phyloP scores from a whole-genome alignment of 2,888 invertebrate genomes.

The Cephus spinipes region DNA sequence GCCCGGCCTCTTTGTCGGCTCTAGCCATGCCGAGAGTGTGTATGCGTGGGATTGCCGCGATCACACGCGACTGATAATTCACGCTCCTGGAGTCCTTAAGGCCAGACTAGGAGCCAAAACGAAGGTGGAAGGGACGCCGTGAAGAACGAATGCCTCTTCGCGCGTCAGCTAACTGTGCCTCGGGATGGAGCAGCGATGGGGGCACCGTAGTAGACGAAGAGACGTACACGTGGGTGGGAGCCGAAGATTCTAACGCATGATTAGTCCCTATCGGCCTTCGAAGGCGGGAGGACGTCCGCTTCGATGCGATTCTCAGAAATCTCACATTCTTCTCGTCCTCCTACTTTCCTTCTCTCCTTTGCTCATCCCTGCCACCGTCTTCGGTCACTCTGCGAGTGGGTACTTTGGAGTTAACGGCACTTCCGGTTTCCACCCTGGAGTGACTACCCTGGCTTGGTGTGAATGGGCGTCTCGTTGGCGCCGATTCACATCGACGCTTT shows the following conservation, averaged over 20 bases:
- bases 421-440: not conserved
- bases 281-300: constrained; percentile 25
- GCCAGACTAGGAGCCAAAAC: constrained; percentile 6
- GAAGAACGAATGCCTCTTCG: not conserved
- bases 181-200: constrained; percentile 40
- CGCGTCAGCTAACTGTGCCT: not conserved
- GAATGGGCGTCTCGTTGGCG: not conserved
- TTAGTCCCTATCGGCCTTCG: constrained; percentile 30
- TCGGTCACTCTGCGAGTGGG: not conserved
- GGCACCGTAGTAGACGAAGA: constrained; percentile 4
- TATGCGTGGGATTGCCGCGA: constrained; percentile 39
- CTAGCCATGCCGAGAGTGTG: constrained; percentile 12
- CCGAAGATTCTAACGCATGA: constrained; percentile 44
- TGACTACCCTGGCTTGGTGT: not conserved
- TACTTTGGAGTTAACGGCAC: not conserved
- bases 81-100: constrained; percentile 27
- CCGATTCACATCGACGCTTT: not conserved
- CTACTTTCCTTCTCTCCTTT: not conserved
- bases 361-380: not conserved
- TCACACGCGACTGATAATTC: constrained; percentile 61
- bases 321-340: constrained; percentile 21
- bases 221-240: constrained; percentile 1
- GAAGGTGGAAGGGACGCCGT: constrained; percentile 7
- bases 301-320: constrained; percentile 39
- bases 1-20: constrained; percentile 55